Evolutionary conservation across 2,113 vertebrate genomes (phyloP).

Genomic region (Catharus fuscescens): DNA sequence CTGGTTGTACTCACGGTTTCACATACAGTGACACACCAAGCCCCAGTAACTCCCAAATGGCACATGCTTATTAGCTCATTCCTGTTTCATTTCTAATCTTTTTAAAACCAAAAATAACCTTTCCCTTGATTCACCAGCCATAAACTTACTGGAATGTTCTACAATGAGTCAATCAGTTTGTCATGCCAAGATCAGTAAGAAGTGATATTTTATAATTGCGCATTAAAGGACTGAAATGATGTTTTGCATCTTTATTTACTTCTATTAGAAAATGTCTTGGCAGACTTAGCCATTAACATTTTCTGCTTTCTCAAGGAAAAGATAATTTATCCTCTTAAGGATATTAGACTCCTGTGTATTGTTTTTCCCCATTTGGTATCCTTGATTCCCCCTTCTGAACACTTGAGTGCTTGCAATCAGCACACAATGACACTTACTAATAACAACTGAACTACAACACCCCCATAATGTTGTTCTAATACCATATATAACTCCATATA

Average conservation of each 20-base stretch:
- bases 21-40: neutral
- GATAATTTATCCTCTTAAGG: constrained; percentile 77
- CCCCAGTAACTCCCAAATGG: neutral
- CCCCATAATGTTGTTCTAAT: constrained; percentile 30
- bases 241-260: constrained; percentile 74
- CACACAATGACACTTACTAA: constrained; percentile 67
- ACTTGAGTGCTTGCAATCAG: constrained; percentile 72
- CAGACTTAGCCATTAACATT: constrained; percentile 70
- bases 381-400: constrained; percentile 68
- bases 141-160: constrained; percentile 6
- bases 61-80: neutral
- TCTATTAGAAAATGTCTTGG: constrained; percentile 67
- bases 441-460: constrained; percentile 56
- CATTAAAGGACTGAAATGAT: constrained; percentile 37
- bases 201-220: constrained; percentile 24
- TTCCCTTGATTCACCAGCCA: neutral
- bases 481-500: constrained; percentile 22
- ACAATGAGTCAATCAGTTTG: neutral
- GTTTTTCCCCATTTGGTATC: constrained; percentile 72
- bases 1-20: neutral
- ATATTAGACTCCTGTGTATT: constrained; percentile 77
- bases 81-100: neutral
- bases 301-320: constrained; percentile 77
- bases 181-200: constrained; percentile 4
- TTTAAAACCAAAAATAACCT: constrained; percentile 5